A percentile compares a stretch with the other conserved stretches of the same genome.
These are phyloP conservation scores for Araneus ventricosus DNA, from an alignment of 1,140 invertebrate species.

Conservation along the genomic window DNA sequence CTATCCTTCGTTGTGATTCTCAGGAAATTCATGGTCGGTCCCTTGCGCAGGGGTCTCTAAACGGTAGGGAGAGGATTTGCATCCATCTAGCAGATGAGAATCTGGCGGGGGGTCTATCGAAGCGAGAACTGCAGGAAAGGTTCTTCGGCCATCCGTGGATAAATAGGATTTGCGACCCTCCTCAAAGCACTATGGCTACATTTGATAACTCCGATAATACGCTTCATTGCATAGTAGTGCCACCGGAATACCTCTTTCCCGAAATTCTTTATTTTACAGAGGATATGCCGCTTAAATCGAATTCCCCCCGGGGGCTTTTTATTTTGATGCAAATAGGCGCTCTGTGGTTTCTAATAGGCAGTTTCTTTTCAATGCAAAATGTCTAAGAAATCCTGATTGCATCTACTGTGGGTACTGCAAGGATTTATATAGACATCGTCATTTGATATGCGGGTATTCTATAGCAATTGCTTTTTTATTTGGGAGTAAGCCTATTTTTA, in stretches of 20 bases:
- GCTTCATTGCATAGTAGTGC: slow-evolving; percentile 62
- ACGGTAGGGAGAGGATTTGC: slow-evolving; percentile 59
- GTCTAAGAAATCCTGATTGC: slow-evolving; percentile 23
- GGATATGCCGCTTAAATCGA: slow-evolving; percentile 58
- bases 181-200: slow-evolving; percentile 26
- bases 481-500: background rate
- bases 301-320: slow-evolving; percentile 49
- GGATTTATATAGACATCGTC: background rate
- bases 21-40: slow-evolving; percentile 28
- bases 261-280: slow-evolving; percentile 64
- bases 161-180: slow-evolving; percentile 63
- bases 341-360: slow-evolving; percentile 66
- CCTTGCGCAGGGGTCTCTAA: slow-evolving; percentile 30
- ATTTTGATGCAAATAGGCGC: slow-evolving; percentile 65
- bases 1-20: slow-evolving; percentile 5
- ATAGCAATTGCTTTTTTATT: slow-evolving; percentile 1
- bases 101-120: slow-evolving; percentile 44
- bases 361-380: slow-evolving; percentile 55
- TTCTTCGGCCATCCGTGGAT: slow-evolving; percentile 64
- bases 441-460: slow-evolving; percentile 5
- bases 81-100: slow-evolving; percentile 66
- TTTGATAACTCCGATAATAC: slow-evolving; percentile 69
- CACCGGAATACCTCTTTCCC: background rate
- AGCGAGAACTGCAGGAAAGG: slow-evolving; percentile 58
- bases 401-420: background rate